Percentiles rank a stretch among this genome's conserved stretches.
Evolutionary conservation across 1,140 invertebrate genomes (phyloP).

Genomic region (Ruditapes philippinarum): DNA sequence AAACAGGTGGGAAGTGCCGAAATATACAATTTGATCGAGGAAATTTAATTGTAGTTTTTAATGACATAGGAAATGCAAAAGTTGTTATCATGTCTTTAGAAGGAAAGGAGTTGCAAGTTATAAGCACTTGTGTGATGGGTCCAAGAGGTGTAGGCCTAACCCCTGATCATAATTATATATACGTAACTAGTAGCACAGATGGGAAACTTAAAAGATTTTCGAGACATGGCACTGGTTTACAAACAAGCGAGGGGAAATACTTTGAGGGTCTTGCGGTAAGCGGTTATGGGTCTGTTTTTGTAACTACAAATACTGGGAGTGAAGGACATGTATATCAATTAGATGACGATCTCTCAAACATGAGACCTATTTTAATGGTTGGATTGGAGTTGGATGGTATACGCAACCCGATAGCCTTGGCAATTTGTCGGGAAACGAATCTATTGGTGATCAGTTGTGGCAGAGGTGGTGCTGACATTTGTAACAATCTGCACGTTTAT

Average conservation of each 20-base stretch:
- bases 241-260: too few species aligned
- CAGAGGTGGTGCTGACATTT: neutral
- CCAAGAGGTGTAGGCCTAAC: neutral
- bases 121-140: neutral
- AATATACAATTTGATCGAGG: neutral
- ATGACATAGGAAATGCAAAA: neutral
- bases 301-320: neutral
- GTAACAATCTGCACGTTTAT: neutral
- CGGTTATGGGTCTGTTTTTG: neutral
- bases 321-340: neutral
- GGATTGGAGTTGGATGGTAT: neutral
- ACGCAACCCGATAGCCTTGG: neutral
- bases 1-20: neutral
- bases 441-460: neutral
- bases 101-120: neutral
- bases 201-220: neutral
- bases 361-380: neutral
- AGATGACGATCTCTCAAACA: neutral
- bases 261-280: neutral
- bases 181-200: neutral
- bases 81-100: neutral
- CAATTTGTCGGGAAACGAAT: neutral
- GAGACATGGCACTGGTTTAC: neutral
- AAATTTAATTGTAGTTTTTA: neutral
- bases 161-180: neutral